Evolutionary conservation across 2,888 invertebrate genomes (phyloP), one percentile per base, ranked within the genome.

Genomic region (Thymelicus acteon): DNA sequence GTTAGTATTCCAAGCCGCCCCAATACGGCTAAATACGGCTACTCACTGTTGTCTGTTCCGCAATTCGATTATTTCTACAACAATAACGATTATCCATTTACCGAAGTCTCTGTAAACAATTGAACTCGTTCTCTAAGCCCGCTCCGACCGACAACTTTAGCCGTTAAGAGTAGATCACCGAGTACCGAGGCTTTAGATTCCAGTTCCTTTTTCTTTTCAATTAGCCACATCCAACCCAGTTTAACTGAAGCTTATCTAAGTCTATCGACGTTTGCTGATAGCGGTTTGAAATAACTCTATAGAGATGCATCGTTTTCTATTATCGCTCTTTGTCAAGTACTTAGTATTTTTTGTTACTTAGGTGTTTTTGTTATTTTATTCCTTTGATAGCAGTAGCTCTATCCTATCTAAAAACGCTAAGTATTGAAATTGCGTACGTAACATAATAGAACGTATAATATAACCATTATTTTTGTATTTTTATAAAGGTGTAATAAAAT

Each of bases 171-270:
- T 39, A 52, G 63, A 52, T 52, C 49, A 39, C 63, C 4, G 63
- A 37, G n/a, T 15, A 39, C 63, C 4, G 52, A 37, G n/a, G 10
- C 63, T 63, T 49, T 12, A 15, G 63, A 48, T 49, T 39, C 52
- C 19, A 39, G 52, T 52, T 52, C 19, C 49, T 63, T 63, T 63
- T 63, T 63, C 44, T 63, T 52, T 63, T 63, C 52, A 63, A 63
- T 63, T 52, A 63, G 49, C 52, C 63, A 63, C 49, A 39, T 63
- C 52, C 13, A 61, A 24, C 47, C 47, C 24, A 37, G 63, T 19
- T 63, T 63, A 39, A 63, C 62, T 52, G 63, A n/a, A 13, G 49
- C 39, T 63, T 19, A 19, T 19, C 19, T 48, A 39, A 8, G n/a
- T 44, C 10, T 15, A 39, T 63, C 37, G 15, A 39, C 48, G 13